Percentiles rank a stretch among this genome's conserved stretches.
Evolutionary conservation across 2,113 vertebrate species (phyloP).

Genomic region (Cettia cetti): DNA sequence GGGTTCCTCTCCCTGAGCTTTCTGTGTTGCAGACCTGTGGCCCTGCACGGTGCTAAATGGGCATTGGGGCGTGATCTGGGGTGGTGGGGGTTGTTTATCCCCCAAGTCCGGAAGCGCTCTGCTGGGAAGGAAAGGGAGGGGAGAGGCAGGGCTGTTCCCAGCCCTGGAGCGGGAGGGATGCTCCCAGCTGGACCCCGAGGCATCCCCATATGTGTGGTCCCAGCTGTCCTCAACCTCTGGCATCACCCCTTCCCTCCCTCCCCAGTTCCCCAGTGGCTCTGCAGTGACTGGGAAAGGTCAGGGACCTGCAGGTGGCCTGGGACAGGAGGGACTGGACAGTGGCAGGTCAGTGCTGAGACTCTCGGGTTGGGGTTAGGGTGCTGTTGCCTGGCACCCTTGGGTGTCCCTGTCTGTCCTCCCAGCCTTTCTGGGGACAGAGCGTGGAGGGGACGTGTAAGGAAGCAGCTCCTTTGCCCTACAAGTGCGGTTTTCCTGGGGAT

Average conservation of each 20-base stretch:
- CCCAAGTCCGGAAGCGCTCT: not conserved
- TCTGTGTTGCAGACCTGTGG: fast-evolving
- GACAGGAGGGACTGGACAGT: not conserved
- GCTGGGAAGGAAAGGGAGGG: constrained; percentile 47
- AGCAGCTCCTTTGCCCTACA: not conserved
- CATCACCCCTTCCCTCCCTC: fast-evolving
- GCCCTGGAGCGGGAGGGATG: fast-evolving
- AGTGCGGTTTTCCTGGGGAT: constrained; percentile 20
- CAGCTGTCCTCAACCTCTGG: fast-evolving
- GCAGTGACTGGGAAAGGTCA: not conserved
- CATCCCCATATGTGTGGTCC: fast-evolving
- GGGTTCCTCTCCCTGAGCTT: fast-evolving
- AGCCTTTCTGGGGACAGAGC: fast-evolving
- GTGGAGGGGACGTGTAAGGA: not conserved
- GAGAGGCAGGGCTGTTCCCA: not conserved
- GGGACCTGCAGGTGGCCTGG: not conserved
- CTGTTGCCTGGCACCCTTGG: not conserved
- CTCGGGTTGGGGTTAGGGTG: not conserved
- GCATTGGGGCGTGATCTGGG: fast-evolving
- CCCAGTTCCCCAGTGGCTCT: not conserved
- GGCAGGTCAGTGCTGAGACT: not conserved
- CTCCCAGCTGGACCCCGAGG: not conserved
- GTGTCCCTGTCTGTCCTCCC: not conserved
- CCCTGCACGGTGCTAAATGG: fast-evolving
- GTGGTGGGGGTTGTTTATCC: not conserved